These are phyloP conservation scores for Cassiopea xamachana DNA, from an alignment of 30 jellyfish, hydroid and myxozoan species.

Conservation along the genomic window DNA sequence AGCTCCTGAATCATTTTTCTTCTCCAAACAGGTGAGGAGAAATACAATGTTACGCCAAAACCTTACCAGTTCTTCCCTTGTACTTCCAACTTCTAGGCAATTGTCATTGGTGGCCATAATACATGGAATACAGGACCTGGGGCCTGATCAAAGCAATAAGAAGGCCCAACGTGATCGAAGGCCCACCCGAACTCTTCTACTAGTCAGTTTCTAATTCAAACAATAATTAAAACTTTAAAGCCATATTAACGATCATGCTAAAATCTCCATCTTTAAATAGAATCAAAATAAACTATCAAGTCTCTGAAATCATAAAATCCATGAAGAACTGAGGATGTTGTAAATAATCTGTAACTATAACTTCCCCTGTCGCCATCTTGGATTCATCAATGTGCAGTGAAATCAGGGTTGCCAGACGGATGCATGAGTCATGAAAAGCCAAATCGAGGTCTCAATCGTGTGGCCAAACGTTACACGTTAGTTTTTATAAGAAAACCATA, in stretches of 20 bases:
- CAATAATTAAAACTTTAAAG: background rate
- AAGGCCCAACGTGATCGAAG: slow-evolving; percentile 8
- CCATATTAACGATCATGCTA: background rate
- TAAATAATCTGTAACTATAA: background rate
- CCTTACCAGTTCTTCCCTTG: background rate
- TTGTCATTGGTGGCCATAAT: background rate
- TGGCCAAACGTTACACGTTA: too few species aligned
- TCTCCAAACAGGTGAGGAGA: background rate
- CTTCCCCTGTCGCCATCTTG: slow-evolving; percentile 40
- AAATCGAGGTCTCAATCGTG: too few species aligned
- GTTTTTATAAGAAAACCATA: too few species aligned
- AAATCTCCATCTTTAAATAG: background rate
- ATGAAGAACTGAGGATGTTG: background rate
- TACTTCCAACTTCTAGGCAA: background rate
- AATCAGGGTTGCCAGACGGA: too few species aligned
- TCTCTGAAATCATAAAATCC: background rate
- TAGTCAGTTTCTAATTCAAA: background rate
- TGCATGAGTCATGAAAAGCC: background rate
- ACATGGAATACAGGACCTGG: background rate
- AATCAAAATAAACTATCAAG: background rate
- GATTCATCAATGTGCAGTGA: background rate
- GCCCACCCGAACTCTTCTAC: slow-evolving; percentile 7
- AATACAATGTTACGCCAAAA: background rate
- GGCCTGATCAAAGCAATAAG: background rate
- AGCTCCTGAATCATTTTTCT: too few species aligned